A percentile compares a stretch with the other conserved stretches of the same genome.
Evolutionary conservation across 2,797 vertebrate genomes (phyloP).

Genomic region (Enteromius anoplus): DNA sequence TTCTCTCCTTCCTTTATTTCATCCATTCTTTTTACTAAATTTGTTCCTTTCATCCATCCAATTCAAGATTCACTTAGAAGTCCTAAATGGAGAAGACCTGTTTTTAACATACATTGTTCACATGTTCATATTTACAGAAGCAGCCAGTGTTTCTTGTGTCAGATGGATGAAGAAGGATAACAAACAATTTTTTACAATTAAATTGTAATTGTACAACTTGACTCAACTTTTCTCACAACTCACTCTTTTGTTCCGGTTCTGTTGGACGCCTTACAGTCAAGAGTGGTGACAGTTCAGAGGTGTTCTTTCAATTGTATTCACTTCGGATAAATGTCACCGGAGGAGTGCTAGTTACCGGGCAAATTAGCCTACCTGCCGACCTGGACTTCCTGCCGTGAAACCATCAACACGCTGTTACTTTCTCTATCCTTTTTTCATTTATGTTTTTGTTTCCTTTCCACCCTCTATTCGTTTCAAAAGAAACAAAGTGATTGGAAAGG

Average conservation of each 20-base stretch:
- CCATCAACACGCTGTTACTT: background rate
- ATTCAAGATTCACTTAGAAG: too few species aligned
- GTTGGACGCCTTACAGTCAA: constrained; percentile 21
- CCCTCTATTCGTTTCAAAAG: constrained; percentile 33
- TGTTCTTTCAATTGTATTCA: constrained; percentile 28
- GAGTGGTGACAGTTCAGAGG: background rate
- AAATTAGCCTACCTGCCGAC: constrained; percentile 46
- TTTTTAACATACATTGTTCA: background rate
- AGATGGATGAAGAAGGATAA: background rate
- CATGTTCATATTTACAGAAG: background rate
- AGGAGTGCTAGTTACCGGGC: constrained; percentile 34
- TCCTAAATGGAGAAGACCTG: background rate
- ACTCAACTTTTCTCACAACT: background rate
- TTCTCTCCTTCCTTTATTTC: background rate
- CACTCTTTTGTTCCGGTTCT: background rate
- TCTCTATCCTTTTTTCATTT: constrained; percentile 26
- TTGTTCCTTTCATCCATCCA: background rate
- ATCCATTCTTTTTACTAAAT: background rate
- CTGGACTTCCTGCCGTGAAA: constrained; percentile 18
- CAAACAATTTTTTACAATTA: background rate
- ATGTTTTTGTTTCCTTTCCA: constrained; percentile 20
- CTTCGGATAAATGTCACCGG: constrained; percentile 29
- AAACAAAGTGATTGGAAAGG: constrained; percentile 26
- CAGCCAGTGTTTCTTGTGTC: background rate
- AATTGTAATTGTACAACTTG: background rate